These are phyloP conservation scores for Leptopilina boulardi DNA, from an alignment of 1,140 invertebrate genomes.

Conservation along the genomic window DNA sequence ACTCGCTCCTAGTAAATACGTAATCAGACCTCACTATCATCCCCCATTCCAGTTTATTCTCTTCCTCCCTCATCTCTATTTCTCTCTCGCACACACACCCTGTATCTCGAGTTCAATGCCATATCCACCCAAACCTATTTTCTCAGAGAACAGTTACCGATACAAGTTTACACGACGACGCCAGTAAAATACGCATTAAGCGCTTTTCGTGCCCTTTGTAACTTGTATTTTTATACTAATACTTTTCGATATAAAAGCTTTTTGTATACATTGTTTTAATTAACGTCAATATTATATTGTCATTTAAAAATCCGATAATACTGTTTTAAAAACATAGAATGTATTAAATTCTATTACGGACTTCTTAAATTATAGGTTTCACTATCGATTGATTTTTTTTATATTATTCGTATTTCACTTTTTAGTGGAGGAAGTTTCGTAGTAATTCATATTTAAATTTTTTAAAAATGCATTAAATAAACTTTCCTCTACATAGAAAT, in stretches of 20 bases:
- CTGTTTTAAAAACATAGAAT: no score
- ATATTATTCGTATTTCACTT: no score
- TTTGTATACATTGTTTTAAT: no score
- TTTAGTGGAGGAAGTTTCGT: no score
- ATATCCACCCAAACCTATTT: background rate
- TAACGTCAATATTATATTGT: no score
- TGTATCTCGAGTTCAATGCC: background rate
- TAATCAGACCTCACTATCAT: constrained; percentile 74
- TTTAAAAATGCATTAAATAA: no score
- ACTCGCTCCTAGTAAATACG: constrained; percentile 74
- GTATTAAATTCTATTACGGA: no score
- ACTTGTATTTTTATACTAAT: background rate
- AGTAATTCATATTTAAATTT: no score
- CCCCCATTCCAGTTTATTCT: constrained; percentile 43
- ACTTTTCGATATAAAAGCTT: background rate
- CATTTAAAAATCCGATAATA: no score
- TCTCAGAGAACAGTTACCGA: background rate
- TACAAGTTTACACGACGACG: background rate
- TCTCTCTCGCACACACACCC: background rate
- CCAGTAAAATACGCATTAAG: background rate
- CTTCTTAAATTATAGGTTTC: no score
- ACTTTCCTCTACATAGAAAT: no score
- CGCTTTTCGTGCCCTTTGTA: background rate
- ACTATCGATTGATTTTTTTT: no score
- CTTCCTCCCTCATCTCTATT: background rate